Evolutionary conservation across 2,888 invertebrate species (phyloP), one percentile per base, ranked within the genome.

Genomic region (Geophilus truncorum): DNA sequence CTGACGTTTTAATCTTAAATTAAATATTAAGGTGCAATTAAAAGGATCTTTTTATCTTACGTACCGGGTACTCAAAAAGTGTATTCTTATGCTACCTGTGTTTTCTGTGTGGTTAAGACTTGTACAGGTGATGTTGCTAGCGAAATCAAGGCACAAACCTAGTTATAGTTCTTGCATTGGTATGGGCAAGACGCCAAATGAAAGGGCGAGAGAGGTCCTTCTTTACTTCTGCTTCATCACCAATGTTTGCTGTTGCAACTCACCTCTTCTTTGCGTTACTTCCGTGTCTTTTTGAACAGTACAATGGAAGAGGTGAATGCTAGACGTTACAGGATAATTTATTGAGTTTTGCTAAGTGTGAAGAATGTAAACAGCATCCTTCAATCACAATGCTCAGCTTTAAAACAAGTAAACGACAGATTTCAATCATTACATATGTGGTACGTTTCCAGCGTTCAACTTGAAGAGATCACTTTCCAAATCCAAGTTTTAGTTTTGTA

Each of bases 151-250:
- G 28, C 70, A 70, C 70, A 70, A 70, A 70, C 70, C 28, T n/a
- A 70, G 70, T 70, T 70, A 70, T 10, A 25, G 9, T 70, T 28
- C 0, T n/a, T 62, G 21, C n/a, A 70, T 70, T 25, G 70, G 28
- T 70, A 25, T 70, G 70, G 70, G 70, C 70, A 70, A 12, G 28
- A 70, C 28, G 70, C 70, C 70, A 70, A n/a, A 70, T 23, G 70
- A 28, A 28, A 28, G 70, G 70, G 28, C 25, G 28, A 70, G 10
- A 23, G 62, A 28, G 70, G 70, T 70, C 12, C 70, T 70, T 25
- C 70, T 70, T 70, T 70, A 28, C 0, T 70, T 70, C 28, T 10
- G 28, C 70, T 15, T 70, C 25, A 70, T 1, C 70, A 28, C 18
- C 18, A 51, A 51, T 51, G 51, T 51, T 70, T 70, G 12, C 70